Conservation (phyloP, 1,140 invertebrate genomes). For the Sogatella furcifera region DNA sequence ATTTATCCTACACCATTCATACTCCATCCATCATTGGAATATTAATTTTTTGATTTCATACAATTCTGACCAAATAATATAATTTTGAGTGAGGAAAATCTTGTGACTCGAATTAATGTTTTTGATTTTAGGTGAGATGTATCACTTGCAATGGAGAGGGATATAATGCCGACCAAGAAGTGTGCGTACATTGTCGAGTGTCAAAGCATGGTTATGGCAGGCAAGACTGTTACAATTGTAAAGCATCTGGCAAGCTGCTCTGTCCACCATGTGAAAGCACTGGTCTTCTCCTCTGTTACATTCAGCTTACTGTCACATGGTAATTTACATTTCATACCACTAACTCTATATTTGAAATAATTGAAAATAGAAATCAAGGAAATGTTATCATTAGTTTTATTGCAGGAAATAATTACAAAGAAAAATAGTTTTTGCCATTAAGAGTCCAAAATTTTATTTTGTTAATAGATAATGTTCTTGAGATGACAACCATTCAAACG, state of each 20-base stretch:
- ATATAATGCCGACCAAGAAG: constrained; percentile 31
- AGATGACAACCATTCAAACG: no score
- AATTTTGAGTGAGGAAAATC: not conserved
- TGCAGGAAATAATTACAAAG: no score
- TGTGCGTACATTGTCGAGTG: constrained; percentile 36
- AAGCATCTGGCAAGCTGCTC: constrained; percentile 35
- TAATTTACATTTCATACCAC: no score
- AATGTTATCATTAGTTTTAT: no score
- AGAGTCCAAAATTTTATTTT: no score
- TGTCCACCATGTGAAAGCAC: constrained; percentile 38
- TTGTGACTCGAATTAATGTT: not conserved
- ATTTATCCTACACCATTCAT: not conserved
- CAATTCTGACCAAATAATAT: not conserved
- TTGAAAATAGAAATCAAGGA: no score
- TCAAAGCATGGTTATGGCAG: constrained; percentile 34
- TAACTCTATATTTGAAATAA: no score
- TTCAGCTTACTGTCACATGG: constrained; percentile 40
- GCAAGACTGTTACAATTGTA: constrained; percentile 36
- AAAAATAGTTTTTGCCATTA: no score
- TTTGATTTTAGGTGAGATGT: constrained; percentile 29
- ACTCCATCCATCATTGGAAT: not conserved
- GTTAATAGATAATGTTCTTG: no score
- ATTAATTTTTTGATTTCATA: no score
- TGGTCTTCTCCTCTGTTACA: constrained; percentile 40
- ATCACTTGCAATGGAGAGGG: constrained; percentile 37